Evolutionary conservation across 1,140 invertebrate genomes (phyloP), one percentile per base, ranked within the genome.

Genomic region (Megalopta genalis): DNA sequence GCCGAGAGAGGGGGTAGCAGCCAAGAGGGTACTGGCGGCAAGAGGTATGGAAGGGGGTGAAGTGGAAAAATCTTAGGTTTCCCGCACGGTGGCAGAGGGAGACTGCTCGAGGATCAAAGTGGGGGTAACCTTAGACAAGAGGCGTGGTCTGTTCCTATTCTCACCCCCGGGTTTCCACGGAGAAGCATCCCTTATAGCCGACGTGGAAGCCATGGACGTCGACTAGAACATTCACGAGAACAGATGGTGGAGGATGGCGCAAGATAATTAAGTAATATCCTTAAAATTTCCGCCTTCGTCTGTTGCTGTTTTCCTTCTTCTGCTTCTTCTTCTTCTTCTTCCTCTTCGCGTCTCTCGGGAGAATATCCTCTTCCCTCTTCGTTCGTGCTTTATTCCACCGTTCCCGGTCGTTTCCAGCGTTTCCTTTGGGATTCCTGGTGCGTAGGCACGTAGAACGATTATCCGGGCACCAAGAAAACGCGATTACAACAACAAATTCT

Each of bases 91-190:
- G 32, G 74, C 67, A 68, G 65, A 74, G 88, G 88, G 85, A 87
- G 85, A 84, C 68, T 57, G 80, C 65, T 69, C 67, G 72, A 77
- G 81, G 66, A 75, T 60, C 71, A 60, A 62, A 82, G 90, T 86
- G 90, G 89, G 88, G 87, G 90, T 89, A 89, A 92, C 92, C 92
- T 93, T 93, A 93, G 92, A 93, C 90, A 90, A 91, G 91, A 93
- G 92, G 92, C 92, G 92, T 93, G 92, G 92, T 89, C 88, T 87
- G 79, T 80, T 83, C 82, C 76, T 84, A 81, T 86, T 84, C 86
- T 87, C 86, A 86, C 80, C 86, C 82, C 78, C 77, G 79, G 77
- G 66, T 80, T 77, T 86, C 85, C 85, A 85, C 82, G 76, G 85
- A 86, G 84, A 86, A 86, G 81, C 85, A 86, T 86, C 85, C 85